A percentile compares a stretch with the other conserved stretches of the same genome.
Conservation (phyloP, 2,797 vertebrate species). For the Tachyglossus aculeatus region DNA sequence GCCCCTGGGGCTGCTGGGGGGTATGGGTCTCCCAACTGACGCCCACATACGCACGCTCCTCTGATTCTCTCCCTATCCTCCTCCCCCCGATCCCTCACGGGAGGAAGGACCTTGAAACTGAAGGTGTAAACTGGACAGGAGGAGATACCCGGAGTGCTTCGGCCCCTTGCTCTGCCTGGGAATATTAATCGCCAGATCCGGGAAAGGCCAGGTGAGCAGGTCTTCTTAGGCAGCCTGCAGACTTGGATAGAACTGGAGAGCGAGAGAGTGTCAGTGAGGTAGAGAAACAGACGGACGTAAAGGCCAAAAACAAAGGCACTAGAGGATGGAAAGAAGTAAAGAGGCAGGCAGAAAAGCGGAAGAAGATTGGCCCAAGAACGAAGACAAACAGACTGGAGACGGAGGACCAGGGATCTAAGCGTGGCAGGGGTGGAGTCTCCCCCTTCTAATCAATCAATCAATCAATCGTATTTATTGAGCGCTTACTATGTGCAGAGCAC, state of each 20-base stretch:
- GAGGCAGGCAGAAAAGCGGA: no score
- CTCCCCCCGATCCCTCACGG: slow-evolving; percentile 20
- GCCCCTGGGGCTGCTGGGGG: no score
- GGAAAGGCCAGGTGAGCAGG: slow-evolving; percentile 11
- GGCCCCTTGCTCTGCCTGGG: not conserved
- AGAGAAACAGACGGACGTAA: not conserved
- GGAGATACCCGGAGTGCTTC: slow-evolving; percentile 2
- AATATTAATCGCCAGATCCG: slow-evolving; percentile 31
- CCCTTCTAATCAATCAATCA: no score
- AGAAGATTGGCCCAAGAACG: no score
- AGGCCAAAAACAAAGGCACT: not conserved
- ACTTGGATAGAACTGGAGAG: no score
- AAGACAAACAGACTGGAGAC: no score
- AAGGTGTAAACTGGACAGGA: not conserved
- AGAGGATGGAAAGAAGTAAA: no score
- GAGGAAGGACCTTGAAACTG: not conserved
- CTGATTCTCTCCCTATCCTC: not conserved
- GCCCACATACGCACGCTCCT: not conserved
- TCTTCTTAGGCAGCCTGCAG: slow-evolving; percentile 37
- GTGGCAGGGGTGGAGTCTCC: no score
- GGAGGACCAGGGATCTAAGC: no score
- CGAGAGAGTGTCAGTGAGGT: not conserved
- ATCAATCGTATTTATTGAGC: no score
- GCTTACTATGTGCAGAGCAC: no score
- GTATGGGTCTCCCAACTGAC: no score